phyloP scores from a whole-genome alignment of 2,113 vertebrate species.

The Typhlomys cinereus region DNA sequence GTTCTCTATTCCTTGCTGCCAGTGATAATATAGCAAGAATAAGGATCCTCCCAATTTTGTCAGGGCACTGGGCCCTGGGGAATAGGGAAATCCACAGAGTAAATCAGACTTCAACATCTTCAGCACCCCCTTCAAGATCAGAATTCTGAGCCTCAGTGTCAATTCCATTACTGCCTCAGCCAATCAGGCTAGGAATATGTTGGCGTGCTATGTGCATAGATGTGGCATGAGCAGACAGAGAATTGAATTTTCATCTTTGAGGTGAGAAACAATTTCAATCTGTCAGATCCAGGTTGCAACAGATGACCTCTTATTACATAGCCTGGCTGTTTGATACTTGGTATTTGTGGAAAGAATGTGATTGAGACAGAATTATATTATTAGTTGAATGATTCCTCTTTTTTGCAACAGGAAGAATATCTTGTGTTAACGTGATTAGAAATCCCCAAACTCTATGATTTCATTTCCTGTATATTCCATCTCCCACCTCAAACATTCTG shows the following conservation, averaged over 20 bases:
- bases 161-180: slow-evolving; percentile 3
- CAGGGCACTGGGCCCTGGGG: not conserved
- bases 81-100: not conserved
- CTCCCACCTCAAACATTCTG: not conserved
- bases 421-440: slow-evolving; percentile 44
- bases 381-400: slow-evolving; percentile 75
- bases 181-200: slow-evolving; percentile 11
- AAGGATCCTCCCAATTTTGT: not conserved
- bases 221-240: not conserved
- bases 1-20: not conserved
- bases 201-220: not conserved
- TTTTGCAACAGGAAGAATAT: slow-evolving; percentile 76
- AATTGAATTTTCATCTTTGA: slow-evolving; percentile 18
- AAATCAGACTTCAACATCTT: slow-evolving; percentile 9
- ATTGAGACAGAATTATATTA: slow-evolving; percentile 65
- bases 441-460: not conserved
- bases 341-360: not conserved
- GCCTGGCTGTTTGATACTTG: slow-evolving; percentile 34
- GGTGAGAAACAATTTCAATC: slow-evolving; percentile 51
- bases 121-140: not conserved
- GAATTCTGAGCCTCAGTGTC: slow-evolving; percentile 16
- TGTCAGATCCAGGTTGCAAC: slow-evolving; percentile 52
- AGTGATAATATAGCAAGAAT: not conserved
- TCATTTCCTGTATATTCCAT: not conserved
- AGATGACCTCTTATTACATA: slow-evolving; percentile 7